Percentiles rank a stretch among this genome's conserved stretches.
phyloP scores from a whole-genome alignment of 2,888 invertebrate genomes.

The Sphecodes monilicornis region DNA sequence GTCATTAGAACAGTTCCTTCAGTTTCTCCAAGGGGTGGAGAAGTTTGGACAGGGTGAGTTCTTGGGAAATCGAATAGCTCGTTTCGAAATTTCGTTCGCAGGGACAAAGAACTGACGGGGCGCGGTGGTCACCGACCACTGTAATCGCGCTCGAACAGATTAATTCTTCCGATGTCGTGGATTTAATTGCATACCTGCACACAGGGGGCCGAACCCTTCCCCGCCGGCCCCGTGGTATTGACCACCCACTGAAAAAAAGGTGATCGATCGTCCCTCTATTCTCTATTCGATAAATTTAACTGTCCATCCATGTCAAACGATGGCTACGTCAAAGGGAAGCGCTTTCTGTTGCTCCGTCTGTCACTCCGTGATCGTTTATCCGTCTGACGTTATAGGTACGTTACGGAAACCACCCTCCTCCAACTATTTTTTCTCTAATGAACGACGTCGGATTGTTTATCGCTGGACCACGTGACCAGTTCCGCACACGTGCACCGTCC shows the following conservation, averaged over 20 bases:
- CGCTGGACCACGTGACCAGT: neutral
- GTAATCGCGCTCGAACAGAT: constrained; percentile 54
- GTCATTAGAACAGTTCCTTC: neutral
- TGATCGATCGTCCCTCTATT: constrained; percentile 70
- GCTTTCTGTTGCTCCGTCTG: constrained; percentile 67
- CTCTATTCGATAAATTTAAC: constrained; percentile 73
- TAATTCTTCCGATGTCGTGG: constrained; percentile 62
- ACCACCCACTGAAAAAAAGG: constrained; percentile 58
- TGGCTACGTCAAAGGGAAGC: constrained; percentile 71
- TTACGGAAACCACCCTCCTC: constrained; percentile 16
- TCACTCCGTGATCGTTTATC: constrained; percentile 68
- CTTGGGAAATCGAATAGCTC: neutral
- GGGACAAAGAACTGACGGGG: neutral
- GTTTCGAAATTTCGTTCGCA: neutral
- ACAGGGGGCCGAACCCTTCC: constrained; percentile 23
- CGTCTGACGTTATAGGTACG: constrained; percentile 63
- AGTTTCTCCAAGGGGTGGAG: neutral
- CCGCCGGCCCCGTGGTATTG: constrained; percentile 56
- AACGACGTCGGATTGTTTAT: constrained; percentile 12
- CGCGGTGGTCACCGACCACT: neutral
- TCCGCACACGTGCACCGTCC: neutral
- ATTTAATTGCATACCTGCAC: constrained; percentile 67
- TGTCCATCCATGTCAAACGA: constrained; percentile 74
- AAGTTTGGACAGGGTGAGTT: neutral
- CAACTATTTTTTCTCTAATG: constrained; percentile 22